Percentiles rank a stretch among this genome's conserved stretches.
phyloP scores from a whole-genome alignment of 1,140 invertebrate species.

The Papilio helenus region DNA sequence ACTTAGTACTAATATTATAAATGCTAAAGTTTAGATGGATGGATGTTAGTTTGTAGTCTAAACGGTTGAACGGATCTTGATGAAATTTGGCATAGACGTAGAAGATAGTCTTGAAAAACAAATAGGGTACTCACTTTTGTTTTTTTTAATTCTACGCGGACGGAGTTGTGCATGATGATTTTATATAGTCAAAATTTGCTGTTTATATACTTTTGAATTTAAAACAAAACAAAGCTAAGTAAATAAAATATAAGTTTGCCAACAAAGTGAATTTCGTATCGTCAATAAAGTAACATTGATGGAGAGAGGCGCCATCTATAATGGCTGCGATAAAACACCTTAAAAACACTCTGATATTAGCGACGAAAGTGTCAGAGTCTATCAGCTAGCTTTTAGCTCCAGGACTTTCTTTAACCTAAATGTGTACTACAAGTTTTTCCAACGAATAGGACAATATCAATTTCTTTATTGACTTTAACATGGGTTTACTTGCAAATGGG shows the following conservation, averaged over 20 bases:
- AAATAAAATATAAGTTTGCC: conserved; percentile 40
- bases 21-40: no score
- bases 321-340: conserved; percentile 48
- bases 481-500: background rate
- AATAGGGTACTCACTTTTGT: no score
- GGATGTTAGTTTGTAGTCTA: no score
- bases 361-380: conserved; percentile 50
- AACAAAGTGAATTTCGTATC: conserved; percentile 18
- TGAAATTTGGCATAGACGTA: no score
- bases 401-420: conserved; percentile 19
- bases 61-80: no score
- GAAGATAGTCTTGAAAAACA: no score
- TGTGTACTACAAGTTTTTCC: conserved; percentile 25
- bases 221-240: conserved; percentile 20
- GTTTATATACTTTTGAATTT: background rate
- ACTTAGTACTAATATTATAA: no score
- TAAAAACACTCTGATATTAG: conserved; percentile 53
- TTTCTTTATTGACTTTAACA: conserved; percentile 24
- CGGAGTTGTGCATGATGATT: no score
- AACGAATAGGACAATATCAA: conserved; percentile 28
- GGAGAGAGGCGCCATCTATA: conserved; percentile 35
- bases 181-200: no score
- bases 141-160: no score
- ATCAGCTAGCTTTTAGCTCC: conserved; percentile 51
- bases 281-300: conserved; percentile 39